phyloP scores from a whole-genome alignment of 2,888 invertebrate species.

The Selenia dentaria region DNA sequence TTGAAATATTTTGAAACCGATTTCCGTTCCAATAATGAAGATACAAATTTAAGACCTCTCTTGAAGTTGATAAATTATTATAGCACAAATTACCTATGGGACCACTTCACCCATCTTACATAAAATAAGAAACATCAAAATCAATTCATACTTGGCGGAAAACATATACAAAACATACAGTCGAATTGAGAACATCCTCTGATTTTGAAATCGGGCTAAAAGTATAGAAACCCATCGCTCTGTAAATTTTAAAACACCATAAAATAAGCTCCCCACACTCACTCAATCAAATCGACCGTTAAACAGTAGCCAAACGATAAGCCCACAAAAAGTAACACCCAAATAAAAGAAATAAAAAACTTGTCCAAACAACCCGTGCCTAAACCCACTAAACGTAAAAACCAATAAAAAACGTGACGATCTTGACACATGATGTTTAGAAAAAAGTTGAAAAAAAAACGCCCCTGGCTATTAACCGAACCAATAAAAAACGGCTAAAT shows the following conservation, averaged over 20 bases:
- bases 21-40: no score
- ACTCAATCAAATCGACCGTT: slow-evolving; percentile 59
- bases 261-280: slow-evolving; percentile 40
- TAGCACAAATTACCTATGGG: no score
- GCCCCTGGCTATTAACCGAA: slow-evolving; percentile 61
- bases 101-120: no score
- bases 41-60: no score
- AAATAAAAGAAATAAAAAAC: slow-evolving; percentile 35
- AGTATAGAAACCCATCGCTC: no score
- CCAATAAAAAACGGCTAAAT: slow-evolving; percentile 73
- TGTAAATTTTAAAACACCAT: slow-evolving; percentile 9
- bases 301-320: slow-evolving; percentile 68
- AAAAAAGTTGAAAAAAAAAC: slow-evolving; percentile 63
- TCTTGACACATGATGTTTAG: slow-evolving; percentile 60
- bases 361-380: slow-evolving; percentile 66
- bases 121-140: no score
- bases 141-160: no score
- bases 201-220: no score
- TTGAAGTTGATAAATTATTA: no score
- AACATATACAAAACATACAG: no score
- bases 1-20: no score
- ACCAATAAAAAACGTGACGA: slow-evolving; percentile 62
- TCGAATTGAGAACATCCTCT: no score
- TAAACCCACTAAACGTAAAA: slow-evolving; percentile 61
- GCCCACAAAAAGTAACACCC: slow-evolving; percentile 47